Evolutionary conservation across 2,113 vertebrate species (phyloP).

Genomic region (Xenopus borealis): DNA sequence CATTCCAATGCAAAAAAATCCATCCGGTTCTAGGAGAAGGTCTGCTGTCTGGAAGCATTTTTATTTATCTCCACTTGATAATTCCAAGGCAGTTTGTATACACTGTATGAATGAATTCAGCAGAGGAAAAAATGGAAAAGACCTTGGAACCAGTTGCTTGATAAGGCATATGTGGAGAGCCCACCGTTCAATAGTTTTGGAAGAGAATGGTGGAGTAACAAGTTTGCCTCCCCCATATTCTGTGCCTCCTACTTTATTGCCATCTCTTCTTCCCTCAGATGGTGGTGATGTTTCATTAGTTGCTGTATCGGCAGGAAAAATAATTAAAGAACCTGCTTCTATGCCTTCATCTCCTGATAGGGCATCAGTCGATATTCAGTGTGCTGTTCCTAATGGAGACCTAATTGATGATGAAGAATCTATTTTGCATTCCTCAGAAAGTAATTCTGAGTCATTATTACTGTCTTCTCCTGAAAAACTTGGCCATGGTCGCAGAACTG

Average conservation of each 20-base stretch:
- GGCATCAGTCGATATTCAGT: conserved; percentile 68
- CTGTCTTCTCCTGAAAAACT: conserved; percentile 72
- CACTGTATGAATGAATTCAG: conserved; percentile 98
- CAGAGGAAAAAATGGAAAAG: conserved; percentile 93
- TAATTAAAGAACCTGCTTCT: conserved; percentile 67
- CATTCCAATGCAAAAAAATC: conserved; percentile 73
- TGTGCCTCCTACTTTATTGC: conserved; percentile 77
- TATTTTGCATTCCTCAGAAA: conserved; percentile 64
- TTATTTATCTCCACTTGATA: conserved; percentile 89
- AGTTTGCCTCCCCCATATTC: conserved; percentile 83
- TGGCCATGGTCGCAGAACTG: conserved; percentile 57
- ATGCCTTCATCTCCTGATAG: conserved; percentile 67
- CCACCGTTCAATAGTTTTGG: conserved; percentile 91
- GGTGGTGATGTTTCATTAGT: conserved; percentile 60
- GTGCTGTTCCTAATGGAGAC: conserved; percentile 60
- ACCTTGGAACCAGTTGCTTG: conserved; percentile 92
- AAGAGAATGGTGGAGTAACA: conserved; percentile 81
- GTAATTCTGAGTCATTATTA: conserved; percentile 64
- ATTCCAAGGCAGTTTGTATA: conserved; percentile 94
- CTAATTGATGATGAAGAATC: conserved; percentile 51
- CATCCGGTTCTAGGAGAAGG: conserved; percentile 80
- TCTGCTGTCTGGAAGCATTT: conserved; percentile 98
- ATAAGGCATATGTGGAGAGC: conserved; percentile 96
- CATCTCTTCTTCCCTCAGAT: conserved; percentile 70
- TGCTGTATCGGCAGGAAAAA: conserved; percentile 76